Evolutionary conservation across 2,888 invertebrate species (phyloP), one percentile per base, ranked within the genome.

Genomic region (Syrphus vitripennis): DNA sequence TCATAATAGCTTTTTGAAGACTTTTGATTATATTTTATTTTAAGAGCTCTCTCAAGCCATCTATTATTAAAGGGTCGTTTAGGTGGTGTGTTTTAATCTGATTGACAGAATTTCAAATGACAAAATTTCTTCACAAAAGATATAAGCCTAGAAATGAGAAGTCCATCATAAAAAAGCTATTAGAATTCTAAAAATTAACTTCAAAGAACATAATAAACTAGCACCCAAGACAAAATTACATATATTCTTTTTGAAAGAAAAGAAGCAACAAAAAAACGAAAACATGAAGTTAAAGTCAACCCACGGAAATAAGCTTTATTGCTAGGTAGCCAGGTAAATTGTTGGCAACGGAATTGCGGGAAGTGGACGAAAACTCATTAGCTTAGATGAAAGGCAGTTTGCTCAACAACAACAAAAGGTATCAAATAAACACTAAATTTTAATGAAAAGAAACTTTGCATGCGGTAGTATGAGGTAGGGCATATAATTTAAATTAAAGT

Each of bases 201-300:
- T 82, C 82, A 86, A 86, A 86, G 82, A 63, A 86, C 72, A 77
- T 82, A 77, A 82, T 77, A 86, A 82, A 82, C 74, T 80, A 75
- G 63, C 55, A 55, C 37, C 53, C 19, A 70, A 57, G 82, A 82
- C 69, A 77, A 72, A 72, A 74, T 29, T 16, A 78, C 63, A 57
- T 69, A 6, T 14, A 3, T 9, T 34, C 3, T 12, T 70, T 31
- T 50, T 86, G 77, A 59, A 57, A 50, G 34, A 48, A 55, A 67
- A 50, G 14, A 29, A 34, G 9, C 9, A 26, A 6, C 2, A 48
- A 45, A 21, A 19, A 1, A 10, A 3, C 24, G 24, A 29, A 21
- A 57, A 34, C 59, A 59, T 16, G 34, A 5, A 57, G 70, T 24
- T 19, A 84, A 69, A 65, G 70, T 37, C 24, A 84, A 69, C 45